A percentile compares a stretch with the other conserved stretches of the same genome.
Conservation (phyloP, 2,888 invertebrate genomes). For the Platycheirus albimanus region DNA sequence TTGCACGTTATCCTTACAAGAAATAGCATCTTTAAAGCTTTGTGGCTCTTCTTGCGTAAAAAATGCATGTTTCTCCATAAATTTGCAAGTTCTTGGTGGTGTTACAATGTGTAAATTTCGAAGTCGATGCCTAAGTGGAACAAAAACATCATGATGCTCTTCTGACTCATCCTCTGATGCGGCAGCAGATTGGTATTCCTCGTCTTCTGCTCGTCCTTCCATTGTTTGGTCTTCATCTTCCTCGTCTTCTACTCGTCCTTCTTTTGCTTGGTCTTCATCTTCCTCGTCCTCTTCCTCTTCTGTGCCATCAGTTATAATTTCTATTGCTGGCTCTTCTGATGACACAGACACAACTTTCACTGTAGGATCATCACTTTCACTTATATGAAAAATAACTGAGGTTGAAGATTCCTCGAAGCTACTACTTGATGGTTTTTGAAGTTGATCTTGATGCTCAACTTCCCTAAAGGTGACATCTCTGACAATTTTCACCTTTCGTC, state of each 20-base stretch:
- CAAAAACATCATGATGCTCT: background rate
- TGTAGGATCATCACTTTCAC: too few species aligned
- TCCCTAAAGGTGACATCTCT: slow-evolving; percentile 53
- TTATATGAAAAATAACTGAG: too few species aligned
- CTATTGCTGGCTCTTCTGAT: too few species aligned
- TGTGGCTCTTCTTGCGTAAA: slow-evolving; percentile 14
- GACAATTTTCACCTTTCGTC: slow-evolving; percentile 30
- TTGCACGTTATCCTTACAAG: background rate
- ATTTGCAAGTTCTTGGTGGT: background rate
- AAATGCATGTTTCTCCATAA: slow-evolving; percentile 31
- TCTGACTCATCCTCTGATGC: too few species aligned
- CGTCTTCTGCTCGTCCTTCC: background rate
- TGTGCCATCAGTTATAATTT: too few species aligned
- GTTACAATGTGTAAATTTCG: background rate
- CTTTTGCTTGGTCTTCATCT: too few species aligned
- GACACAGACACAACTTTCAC: too few species aligned
- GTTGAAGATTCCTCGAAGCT: too few species aligned
- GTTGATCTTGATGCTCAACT: background rate
- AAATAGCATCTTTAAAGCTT: slow-evolving; percentile 12
- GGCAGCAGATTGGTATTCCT: too few species aligned
- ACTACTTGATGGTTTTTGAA: background rate
- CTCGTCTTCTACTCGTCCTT: too few species aligned
- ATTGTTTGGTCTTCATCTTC: too few species aligned
- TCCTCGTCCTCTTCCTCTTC: too few species aligned
- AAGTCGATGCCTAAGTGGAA: background rate